phyloP scores from a whole-genome alignment of 1,140 invertebrate species.

The Pemphigus obesinymphae region DNA sequence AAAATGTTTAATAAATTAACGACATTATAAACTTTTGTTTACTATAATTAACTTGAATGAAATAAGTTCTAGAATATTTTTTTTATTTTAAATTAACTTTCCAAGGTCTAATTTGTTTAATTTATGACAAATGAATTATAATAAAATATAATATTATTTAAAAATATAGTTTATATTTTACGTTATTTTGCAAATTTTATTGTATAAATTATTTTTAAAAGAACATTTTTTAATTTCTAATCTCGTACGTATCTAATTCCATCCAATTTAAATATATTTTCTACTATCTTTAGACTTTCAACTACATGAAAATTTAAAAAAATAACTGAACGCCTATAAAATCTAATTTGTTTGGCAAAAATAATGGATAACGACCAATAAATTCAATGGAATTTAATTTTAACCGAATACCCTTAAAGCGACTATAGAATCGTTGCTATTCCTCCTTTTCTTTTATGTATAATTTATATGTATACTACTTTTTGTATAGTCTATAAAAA shows the following conservation, averaged over 20 bases:
- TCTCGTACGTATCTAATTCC: no score
- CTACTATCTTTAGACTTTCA: neutral
- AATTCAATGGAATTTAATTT: neutral
- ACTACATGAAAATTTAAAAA: neutral
- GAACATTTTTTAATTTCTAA: neutral
- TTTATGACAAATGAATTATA: no score
- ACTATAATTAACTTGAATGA: no score
- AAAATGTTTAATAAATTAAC: no score
- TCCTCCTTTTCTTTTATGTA: neutral
- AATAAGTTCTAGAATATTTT: no score
- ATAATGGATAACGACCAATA: neutral
- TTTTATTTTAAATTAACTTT: no score
- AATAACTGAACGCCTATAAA: neutral
- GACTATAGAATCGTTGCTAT: neutral
- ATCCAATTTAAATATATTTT: neutral
- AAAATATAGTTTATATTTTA: no score
- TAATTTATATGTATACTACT: neutral
- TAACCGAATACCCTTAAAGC: neutral
- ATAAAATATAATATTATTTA: no score
- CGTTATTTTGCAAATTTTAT: no score
- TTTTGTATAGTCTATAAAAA: neutral
- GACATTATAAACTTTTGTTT: no score
- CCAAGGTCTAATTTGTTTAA: no score
- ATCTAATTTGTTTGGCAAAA: neutral
- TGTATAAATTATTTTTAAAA: no score